Base-by-base conservation (phyloP, 1,140 invertebrate species). In the Papilio helenus region DNA sequence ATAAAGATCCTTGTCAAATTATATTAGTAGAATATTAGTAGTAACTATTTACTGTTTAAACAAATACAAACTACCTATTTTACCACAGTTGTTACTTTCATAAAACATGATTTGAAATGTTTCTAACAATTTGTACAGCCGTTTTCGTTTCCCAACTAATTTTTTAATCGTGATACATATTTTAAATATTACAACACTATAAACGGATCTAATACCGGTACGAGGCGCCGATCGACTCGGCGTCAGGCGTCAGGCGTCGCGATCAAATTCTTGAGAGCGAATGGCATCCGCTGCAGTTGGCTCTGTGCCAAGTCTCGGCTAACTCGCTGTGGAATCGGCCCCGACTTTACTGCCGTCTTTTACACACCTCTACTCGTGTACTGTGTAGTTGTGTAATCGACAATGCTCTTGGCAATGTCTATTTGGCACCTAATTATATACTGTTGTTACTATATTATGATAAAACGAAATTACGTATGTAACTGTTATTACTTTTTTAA, bases 251-350 rank as follows among this genome's bases (percentile, higher is more conserved):
- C 46, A 55, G 44, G 23, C 39, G 72, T 44, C 72, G 42, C 16
- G 49, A 76, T 86, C 80, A 81, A 86, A 90, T 92, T 91, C 85
- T 85, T 88, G 80, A 84, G 84, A 81, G 78, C 81, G 83, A 82
- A 81, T 84, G 86, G 87, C 85, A 89, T 90, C 88, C 89, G 88
- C 88, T 93, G 92, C 92, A 93, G 72, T 84, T 92, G 92, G 92
- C 88, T 7, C 8, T 2, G n/a, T 12, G 89, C 90, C 91, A 93
- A 89, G 34, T 87, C 86, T 87, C 85, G 80, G 87, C 85, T 90
- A 91, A 90, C 84, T 83, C 86, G 81, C 80, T 87, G 85, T 89
- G 90, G 91, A 90, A 91, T 89, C 86, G 83, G 87, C 88, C 84
- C 81, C 79, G 79, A 84, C 78, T 84, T 82, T 82, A 76, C 73